Conservation (phyloP, 2,888 invertebrate species). For the Drosophila melanosoma region DNA sequence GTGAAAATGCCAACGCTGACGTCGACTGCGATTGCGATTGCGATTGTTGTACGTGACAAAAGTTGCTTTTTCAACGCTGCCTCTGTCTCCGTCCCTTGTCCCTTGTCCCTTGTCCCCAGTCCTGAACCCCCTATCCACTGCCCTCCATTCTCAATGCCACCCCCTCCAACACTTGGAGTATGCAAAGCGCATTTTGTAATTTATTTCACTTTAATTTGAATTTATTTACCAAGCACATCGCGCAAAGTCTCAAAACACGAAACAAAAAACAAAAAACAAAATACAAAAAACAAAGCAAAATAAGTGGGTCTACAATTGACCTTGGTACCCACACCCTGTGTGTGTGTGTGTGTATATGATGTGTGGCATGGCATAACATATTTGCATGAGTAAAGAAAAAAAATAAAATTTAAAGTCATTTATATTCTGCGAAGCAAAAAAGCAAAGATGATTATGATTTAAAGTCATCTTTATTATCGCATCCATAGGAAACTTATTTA, state of each 20-base stretch:
- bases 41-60: constrained; percentile 68
- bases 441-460: neutral
- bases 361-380: constrained; percentile 3
- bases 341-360: constrained; percentile 8
- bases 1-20: constrained; percentile 58
- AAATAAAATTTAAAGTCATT: constrained; percentile 33
- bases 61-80: constrained; percentile 32
- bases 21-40: constrained; percentile 12
- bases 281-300: too few relatives aligned
- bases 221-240: constrained; percentile 52
- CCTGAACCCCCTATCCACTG: neutral
- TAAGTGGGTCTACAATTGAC: constrained; percentile 53
- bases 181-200: constrained; percentile 50
- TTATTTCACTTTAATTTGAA: constrained; percentile 73
- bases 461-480: neutral
- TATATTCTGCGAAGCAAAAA: constrained; percentile 49
- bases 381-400: constrained; percentile 15
- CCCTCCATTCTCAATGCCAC: neutral
- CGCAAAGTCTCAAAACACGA: constrained; percentile 13
- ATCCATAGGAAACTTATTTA: neutral
- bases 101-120: neutral
- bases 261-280: constrained; percentile 2
- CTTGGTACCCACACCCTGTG: constrained; percentile 32
- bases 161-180: neutral
- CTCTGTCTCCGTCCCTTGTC: neutral